A percentile compares a stretch with the other conserved stretches of the same genome.
These are phyloP conservation scores for Phoenicopterus ruber DNA, from an alignment of 2,113 vertebrate genomes.

Conservation along the genomic window DNA sequence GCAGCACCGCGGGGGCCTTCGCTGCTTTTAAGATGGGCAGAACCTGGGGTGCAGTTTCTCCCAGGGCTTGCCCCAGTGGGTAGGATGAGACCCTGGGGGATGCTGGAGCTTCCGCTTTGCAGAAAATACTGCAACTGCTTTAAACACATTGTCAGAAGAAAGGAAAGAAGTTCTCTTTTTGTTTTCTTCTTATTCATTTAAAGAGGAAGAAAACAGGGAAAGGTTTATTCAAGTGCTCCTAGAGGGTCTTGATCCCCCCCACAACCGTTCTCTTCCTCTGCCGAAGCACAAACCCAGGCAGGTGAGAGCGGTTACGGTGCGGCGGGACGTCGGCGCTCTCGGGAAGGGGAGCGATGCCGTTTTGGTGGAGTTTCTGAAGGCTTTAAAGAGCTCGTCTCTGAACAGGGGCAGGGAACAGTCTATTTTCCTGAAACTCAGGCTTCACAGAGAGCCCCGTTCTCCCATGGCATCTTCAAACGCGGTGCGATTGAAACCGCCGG, in stretches of 20 bases:
- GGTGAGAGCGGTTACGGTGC: background rate
- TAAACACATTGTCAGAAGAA: rapidly evolving
- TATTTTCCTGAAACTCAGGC: background rate
- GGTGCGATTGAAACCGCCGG: background rate
- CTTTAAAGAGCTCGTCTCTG: background rate
- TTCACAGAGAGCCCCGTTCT: slow-evolving; percentile 29
- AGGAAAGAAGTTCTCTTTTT: background rate
- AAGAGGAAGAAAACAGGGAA: background rate
- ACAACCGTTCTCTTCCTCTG: background rate
- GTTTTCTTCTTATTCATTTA: background rate
- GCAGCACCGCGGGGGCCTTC: too few relatives aligned
- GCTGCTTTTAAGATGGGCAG: too few relatives aligned
- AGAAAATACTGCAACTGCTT: background rate
- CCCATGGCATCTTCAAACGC: slow-evolving; percentile 18
- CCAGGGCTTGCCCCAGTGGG: background rate
- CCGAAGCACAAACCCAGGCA: background rate
- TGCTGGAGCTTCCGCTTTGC: background rate
- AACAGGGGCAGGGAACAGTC: background rate
- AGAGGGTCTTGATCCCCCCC: background rate
- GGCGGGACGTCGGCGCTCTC: background rate
- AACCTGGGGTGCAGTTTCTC: background rate
- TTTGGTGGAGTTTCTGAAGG: background rate
- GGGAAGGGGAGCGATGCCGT: background rate
- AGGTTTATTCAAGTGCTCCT: background rate
- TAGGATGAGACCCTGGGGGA: background rate